Evolutionary conservation across 2,888 invertebrate species (phyloP), one percentile per base, ranked within the genome.

Genomic region (Diarsia brunnea): DNA sequence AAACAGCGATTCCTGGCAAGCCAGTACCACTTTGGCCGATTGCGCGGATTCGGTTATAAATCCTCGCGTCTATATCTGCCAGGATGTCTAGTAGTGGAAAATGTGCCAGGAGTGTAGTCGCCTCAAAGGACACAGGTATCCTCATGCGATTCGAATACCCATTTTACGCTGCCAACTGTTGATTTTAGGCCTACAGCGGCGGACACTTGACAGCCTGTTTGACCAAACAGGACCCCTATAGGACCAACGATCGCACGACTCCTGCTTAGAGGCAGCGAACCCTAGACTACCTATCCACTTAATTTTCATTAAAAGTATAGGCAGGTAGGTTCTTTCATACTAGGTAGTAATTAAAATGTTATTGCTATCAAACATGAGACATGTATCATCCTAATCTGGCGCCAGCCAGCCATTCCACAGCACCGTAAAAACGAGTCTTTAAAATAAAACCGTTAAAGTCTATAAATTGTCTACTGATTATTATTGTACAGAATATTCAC

Each of bases 361-460:
- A 66, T 67, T 49, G 11, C 60, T 21, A 24, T 60, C 31, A 67
- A 65, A 73, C 27, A 31, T 21, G 27, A 67, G 45, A 58, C 1
- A 63, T 14, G 43, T n/a, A 60, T n/a, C n/a, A 10, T 43, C 27
- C 16, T 60, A 58, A 66, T 24, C 66, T 73, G 78, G 76, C 72
- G 70, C 64, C 70, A 58, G 70, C 64, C 70, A 58, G 73, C 31
- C 27, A 64, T 61, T n/a, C 27, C 47, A 53, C 14, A 63, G 51
- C 63, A 66, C 69, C 69, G 49, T 73, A 73, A 74, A 77, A 77
- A 79, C 79, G 19, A 75, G 77, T 87, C 72, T 78, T 74, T 66
- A 53, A 60, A 79, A 74, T 65, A 69, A 70, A 69, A 84, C 86
- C 76, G 85, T 85, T 86, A 82, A 63, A 31, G 65, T 73, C 75